These are phyloP conservation scores for Morone saxatilis DNA, from an alignment of 2,113 vertebrate genomes.

Conservation along the genomic window DNA sequence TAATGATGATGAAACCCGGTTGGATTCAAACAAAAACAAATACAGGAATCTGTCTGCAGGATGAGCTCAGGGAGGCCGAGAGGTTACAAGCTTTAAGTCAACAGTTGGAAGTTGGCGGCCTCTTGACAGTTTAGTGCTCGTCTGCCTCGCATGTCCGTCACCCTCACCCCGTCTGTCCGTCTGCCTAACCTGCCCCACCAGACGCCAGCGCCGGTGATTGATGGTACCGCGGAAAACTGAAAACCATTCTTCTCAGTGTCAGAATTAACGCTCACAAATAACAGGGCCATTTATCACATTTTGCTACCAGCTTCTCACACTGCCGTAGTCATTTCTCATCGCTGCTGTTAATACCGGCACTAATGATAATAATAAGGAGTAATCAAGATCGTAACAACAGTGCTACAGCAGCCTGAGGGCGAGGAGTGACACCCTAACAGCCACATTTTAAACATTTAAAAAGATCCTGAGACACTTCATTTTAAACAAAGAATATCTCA, in stretches of 20 bases:
- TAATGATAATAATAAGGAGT: conserved; percentile 39
- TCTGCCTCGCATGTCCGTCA: conserved; percentile 50
- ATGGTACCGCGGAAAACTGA: conserved; percentile 50
- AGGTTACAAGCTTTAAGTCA: conserved; percentile 44
- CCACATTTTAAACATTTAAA: background rate
- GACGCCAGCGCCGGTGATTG: conserved; percentile 57
- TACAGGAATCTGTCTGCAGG: conserved; percentile 25
- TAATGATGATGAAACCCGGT: conserved; percentile 53
- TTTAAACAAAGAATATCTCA: background rate
- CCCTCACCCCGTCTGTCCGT: conserved; percentile 11
- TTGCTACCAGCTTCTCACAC: conserved; percentile 50
- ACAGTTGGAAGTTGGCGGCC: conserved; percentile 38
- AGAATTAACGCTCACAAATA: conserved; percentile 34
- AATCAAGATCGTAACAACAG: conserved; percentile 26
- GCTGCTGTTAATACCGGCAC: background rate
- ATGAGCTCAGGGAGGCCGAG: conserved; percentile 32
- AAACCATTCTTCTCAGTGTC: conserved; percentile 48
- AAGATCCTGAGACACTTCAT: background rate
- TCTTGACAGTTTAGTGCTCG: conserved; percentile 33
- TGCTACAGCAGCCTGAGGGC: conserved; percentile 34
- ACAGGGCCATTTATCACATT: conserved; percentile 45
- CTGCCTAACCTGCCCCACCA: conserved; percentile 35
- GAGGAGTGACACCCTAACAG: background rate
- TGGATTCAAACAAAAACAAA: conserved; percentile 61
- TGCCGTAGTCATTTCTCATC: conserved; percentile 22